Percentiles rank a stretch among this genome's conserved stretches.
Conservation (phyloP, 92 coral and sea anemone genomes). For the Epizoanthus illoricatus region DNA sequence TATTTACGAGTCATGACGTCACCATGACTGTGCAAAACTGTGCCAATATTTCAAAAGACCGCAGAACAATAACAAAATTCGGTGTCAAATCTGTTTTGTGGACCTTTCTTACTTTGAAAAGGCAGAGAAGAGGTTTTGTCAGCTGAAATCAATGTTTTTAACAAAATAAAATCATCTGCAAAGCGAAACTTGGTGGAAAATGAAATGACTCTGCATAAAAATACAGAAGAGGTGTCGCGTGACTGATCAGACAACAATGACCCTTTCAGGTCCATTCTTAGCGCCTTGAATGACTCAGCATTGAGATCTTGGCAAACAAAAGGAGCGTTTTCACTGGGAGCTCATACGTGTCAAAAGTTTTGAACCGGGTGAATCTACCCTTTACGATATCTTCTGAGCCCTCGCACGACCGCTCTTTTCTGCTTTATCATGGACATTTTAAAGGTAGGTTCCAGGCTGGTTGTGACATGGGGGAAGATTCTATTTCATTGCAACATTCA, state of each 20-base stretch:
- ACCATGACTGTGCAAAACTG: neutral
- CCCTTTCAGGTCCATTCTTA: too few species aligned
- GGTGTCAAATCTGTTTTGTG: too few species aligned
- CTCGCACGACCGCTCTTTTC: neutral
- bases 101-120: neutral
- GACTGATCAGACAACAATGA: too few species aligned
- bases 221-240: too few species aligned
- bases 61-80: too few species aligned
- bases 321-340: slow-evolving; percentile 16
- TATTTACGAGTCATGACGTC: neutral
- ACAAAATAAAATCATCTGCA: neutral
- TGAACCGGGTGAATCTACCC: slow-evolving; percentile 4
- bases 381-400: too few species aligned
- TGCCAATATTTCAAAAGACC: too few species aligned
- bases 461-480: too few species aligned
- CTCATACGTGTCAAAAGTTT: slow-evolving; percentile 19
- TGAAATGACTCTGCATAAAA: slow-evolving; percentile 13
- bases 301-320: neutral
- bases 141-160: neutral
- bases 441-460: neutral
- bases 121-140: neutral
- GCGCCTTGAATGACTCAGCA: slow-evolving; percentile 9
- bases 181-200: neutral
- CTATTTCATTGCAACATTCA: too few species aligned
- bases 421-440: neutral